Evolutionary conservation across 1,140 invertebrate species (phyloP).

Genomic region (Colletes latitarsis): DNA sequence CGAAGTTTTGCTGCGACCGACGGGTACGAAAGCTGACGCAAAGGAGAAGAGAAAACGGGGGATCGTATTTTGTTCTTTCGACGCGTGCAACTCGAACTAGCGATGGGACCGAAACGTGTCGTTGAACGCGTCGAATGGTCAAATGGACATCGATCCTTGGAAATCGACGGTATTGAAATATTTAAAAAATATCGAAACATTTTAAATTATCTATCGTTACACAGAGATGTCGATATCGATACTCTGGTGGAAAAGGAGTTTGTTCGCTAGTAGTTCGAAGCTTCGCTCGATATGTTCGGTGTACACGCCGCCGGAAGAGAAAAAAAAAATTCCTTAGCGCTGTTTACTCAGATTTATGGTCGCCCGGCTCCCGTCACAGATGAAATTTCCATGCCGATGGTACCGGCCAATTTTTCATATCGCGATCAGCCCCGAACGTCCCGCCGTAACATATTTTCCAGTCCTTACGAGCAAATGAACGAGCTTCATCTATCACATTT

Average conservation of each 20-base stretch:
- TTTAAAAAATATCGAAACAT: no score
- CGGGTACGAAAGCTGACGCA: background rate
- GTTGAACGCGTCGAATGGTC: no score
- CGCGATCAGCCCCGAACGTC: background rate
- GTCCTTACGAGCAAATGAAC: slow-evolving; percentile 39
- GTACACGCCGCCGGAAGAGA: no score
- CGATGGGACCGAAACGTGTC: no score
- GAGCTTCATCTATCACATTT: slow-evolving; percentile 37
- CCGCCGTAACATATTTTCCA: slow-evolving; percentile 34
- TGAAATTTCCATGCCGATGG: slow-evolving; percentile 42
- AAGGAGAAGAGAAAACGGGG: background rate
- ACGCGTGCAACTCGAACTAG: background rate
- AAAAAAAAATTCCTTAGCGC: slow-evolving; percentile 7
- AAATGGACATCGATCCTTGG: no score
- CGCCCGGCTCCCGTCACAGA: slow-evolving; percentile 17
- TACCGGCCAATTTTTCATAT: slow-evolving; percentile 41
- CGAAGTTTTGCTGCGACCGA: background rate
- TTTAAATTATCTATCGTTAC: no score
- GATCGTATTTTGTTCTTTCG: slow-evolving; percentile 38
- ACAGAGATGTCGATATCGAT: no score
- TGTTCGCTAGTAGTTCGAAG: background rate
- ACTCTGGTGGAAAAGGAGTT: no score
- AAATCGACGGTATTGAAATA: no score
- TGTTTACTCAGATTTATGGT: slow-evolving; percentile 48
- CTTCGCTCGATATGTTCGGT: background rate